A percentile compares a stretch with the other conserved stretches of the same genome.
Evolutionary conservation across 2,888 invertebrate species (phyloP).

Genomic region (Sussaba pulchella): DNA sequence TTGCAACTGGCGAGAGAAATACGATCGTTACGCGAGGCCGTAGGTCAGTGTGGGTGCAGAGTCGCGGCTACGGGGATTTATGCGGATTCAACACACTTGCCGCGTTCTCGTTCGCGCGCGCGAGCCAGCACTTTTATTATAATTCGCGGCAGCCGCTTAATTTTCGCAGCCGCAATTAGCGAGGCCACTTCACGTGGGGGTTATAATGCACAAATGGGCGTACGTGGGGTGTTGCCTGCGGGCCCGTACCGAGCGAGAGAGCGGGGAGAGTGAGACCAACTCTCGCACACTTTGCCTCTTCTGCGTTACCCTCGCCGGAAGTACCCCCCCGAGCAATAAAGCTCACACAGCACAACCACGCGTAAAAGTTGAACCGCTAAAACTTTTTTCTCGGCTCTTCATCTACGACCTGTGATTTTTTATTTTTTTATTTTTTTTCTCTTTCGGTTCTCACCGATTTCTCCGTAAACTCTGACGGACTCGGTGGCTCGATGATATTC

Average conservation of each 20-base stretch:
- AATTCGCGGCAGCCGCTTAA: conserved; percentile 64
- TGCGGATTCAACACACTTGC: conserved; percentile 48
- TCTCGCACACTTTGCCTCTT: neutral
- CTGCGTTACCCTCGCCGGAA: conserved; percentile 19
- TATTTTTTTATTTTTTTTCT: neutral
- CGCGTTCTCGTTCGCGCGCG: conserved; percentile 27
- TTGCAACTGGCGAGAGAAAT: conserved; percentile 9
- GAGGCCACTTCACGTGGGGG: conserved; percentile 52
- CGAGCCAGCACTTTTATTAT: conserved; percentile 60
- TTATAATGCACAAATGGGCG: conserved; percentile 57
- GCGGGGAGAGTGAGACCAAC: neutral
- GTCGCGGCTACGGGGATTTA: conserved; percentile 37
- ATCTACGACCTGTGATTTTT: conserved; percentile 28
- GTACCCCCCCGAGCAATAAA: conserved; percentile 40
- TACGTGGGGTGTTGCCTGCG: conserved; percentile 33
- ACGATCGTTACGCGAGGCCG: conserved; percentile 2
- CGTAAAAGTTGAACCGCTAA: conserved; percentile 71
- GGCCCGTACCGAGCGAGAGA: neutral
- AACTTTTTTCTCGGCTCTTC: conserved; percentile 47
- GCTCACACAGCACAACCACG: conserved; percentile 48
- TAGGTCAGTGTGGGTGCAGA: conserved; percentile 1
- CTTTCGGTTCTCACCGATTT: conserved; percentile 19
- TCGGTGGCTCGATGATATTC: neutral
- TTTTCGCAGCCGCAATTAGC: conserved; percentile 68
- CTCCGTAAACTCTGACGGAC: neutral